Percentiles rank a stretch among this genome's conserved stretches.
Conservation (phyloP, 2,888 invertebrate species). For the Rhagophthalmus giganteus region DNA sequence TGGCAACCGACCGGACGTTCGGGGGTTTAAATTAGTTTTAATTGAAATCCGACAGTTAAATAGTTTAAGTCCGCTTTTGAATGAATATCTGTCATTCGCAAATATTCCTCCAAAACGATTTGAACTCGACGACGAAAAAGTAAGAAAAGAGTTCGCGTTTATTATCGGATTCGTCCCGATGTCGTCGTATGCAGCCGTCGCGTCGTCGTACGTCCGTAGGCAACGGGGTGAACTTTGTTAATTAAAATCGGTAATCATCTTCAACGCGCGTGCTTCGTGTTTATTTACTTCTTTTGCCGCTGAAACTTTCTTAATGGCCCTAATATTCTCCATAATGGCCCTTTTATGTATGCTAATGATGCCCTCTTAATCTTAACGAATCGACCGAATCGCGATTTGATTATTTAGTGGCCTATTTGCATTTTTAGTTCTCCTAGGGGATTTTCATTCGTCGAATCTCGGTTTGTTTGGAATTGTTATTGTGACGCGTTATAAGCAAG, state of each 20-base stretch:
- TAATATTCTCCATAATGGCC: constrained; percentile 26
- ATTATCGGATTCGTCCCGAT: constrained; percentile 8
- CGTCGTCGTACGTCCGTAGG: constrained; percentile 10
- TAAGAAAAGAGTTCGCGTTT: constrained; percentile 2
- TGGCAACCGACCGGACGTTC: too few species aligned
- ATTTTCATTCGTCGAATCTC: constrained; percentile 3
- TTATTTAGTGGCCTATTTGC: constrained; percentile 23
- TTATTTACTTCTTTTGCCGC: constrained; percentile 25
- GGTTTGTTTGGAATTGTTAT: neutral
- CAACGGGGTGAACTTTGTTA: constrained; percentile 30
- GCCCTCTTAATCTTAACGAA: constrained; percentile 21
- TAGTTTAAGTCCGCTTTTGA: neutral
- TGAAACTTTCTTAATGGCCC: constrained; percentile 22
- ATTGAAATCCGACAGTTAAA: neutral
- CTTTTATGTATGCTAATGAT: constrained; percentile 30
- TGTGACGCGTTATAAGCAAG: neutral
- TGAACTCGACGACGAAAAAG: neutral
- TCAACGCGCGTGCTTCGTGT: constrained; percentile 21
- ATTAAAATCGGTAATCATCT: constrained; percentile 34
- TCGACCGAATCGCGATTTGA: constrained; percentile 21
- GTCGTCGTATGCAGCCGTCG: constrained; percentile 13
- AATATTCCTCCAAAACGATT: neutral
- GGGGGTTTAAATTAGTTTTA: neutral
- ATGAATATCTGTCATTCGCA: neutral
- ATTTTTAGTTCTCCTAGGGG: constrained; percentile 19